These are phyloP conservation scores for Synanthedon tipuliformis DNA, from an alignment of 2,888 invertebrate species.

Conservation along the genomic window DNA sequence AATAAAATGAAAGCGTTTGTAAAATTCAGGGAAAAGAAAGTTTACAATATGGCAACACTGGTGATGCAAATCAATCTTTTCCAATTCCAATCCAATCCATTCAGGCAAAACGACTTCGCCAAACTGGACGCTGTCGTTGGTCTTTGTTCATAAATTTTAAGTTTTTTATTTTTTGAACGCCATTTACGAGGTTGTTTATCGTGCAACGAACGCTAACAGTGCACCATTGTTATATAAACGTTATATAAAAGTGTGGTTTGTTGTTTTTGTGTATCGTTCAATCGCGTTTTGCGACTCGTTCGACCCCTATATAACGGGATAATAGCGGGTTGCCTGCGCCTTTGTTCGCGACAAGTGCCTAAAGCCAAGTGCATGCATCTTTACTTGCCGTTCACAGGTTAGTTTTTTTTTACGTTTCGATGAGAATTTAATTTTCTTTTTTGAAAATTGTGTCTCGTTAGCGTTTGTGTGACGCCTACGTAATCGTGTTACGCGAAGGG, in stretches of 20 bases:
- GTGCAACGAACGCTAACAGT: constrained; percentile 39
- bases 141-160: constrained; percentile 58
- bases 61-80: too few species aligned
- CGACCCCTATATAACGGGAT: constrained; percentile 59
- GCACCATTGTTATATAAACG: constrained; percentile 22
- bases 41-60: too few species aligned
- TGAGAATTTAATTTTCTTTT: not conserved
- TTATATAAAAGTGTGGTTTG: constrained; percentile 34
- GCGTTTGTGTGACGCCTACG: constrained; percentile 18
- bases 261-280: constrained; percentile 24
- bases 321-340: constrained; percentile 60
- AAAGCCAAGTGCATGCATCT: constrained; percentile 72
- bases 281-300: constrained; percentile 41
- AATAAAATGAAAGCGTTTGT: too few species aligned
- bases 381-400: constrained; percentile 68
- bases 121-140: constrained; percentile 49
- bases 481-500: constrained; percentile 50
- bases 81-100: not conserved
- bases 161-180: constrained; percentile 48
- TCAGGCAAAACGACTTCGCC: constrained; percentile 20
- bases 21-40: too few species aligned
- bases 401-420: constrained; percentile 14
- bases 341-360: constrained; percentile 63
- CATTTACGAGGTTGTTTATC: constrained; percentile 29
- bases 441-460: constrained; percentile 4